A percentile compares a stretch with the other conserved stretches of the same genome.
Conservation (phyloP, 2,888 invertebrate genomes). For the Dasysyrphus tricinctus region DNA sequence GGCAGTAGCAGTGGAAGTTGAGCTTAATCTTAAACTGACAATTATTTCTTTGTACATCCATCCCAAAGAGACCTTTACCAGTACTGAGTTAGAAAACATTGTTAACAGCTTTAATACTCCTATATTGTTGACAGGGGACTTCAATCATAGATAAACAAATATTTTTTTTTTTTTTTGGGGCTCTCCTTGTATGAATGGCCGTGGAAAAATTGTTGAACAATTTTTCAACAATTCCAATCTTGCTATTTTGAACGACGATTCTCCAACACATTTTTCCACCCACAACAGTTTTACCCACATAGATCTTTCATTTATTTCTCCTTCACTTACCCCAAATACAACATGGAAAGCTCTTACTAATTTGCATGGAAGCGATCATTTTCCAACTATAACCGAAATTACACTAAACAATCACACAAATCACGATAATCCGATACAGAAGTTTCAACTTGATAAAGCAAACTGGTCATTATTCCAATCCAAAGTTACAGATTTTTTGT, state of each 20-base stretch:
- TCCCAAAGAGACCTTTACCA: too few relatives aligned
- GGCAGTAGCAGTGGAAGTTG: too few relatives aligned
- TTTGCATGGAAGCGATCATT: background rate
- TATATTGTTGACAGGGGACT: background rate
- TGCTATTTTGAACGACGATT: too few relatives aligned
- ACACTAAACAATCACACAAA: background rate
- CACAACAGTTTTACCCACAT: background rate
- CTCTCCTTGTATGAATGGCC: too few relatives aligned
- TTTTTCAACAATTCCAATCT: background rate
- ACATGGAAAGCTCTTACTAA: background rate
- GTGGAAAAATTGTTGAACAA: too few relatives aligned
- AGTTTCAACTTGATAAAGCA: constrained; percentile 12
- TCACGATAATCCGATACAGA: too few relatives aligned
- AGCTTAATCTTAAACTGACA: too few relatives aligned
- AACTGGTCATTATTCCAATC: constrained; percentile 14
- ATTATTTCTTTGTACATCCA: too few relatives aligned
- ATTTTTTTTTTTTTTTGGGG: too few relatives aligned
- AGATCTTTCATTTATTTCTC: background rate
- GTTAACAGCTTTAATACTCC: background rate
- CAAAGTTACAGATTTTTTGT: too few relatives aligned
- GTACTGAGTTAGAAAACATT: too few relatives aligned
- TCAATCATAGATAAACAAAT: too few relatives aligned
- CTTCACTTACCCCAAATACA: background rate
- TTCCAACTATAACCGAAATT: background rate
- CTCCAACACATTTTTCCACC: background rate